Percentiles rank a stretch among this genome's conserved stretches.
These are phyloP conservation scores for Porites australiensis DNA, from an alignment of 64 coral and sea anemone genomes.

Conservation along the genomic window DNA sequence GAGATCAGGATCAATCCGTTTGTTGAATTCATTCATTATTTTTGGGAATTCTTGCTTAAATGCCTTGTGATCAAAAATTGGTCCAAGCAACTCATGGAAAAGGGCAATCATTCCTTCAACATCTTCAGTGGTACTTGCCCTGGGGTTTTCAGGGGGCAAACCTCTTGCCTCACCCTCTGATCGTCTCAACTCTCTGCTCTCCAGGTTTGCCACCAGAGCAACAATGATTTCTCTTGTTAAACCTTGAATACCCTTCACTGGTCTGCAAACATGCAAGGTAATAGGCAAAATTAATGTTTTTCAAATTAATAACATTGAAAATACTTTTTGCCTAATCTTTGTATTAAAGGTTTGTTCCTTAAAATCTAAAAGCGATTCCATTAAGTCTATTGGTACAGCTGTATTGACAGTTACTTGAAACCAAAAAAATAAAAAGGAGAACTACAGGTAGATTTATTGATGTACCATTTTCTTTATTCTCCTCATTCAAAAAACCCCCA, in stretches of 20 bases:
- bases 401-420: no score
- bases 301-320: no score
- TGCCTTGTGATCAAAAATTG: conserved; percentile 41
- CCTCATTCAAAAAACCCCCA: no score
- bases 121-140: conserved; percentile 58
- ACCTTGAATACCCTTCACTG: conserved; percentile 61
- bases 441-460: not conserved
- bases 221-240: conserved; percentile 56
- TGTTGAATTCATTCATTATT: conserved; percentile 12
- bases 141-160: conserved; percentile 45
- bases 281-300: no score
- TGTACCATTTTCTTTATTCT: no score
- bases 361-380: no score
- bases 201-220: conserved; percentile 34
- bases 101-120: conserved; percentile 53
- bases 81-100: conserved; percentile 25
- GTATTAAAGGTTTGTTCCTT: no score
- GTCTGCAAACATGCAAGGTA: conserved; percentile 1
- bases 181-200: conserved; percentile 17
- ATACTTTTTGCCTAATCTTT: no score
- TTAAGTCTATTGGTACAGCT: no score
- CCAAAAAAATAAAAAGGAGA: no score
- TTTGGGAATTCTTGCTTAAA: conserved; percentile 13
- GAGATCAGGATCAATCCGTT: conserved; percentile 32
- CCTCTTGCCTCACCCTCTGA: not conserved